A percentile compares a stretch with the other conserved stretches of the same genome.
Conservation (phyloP, 2,113 vertebrate species). For the Myotis lucifugus region DNA sequence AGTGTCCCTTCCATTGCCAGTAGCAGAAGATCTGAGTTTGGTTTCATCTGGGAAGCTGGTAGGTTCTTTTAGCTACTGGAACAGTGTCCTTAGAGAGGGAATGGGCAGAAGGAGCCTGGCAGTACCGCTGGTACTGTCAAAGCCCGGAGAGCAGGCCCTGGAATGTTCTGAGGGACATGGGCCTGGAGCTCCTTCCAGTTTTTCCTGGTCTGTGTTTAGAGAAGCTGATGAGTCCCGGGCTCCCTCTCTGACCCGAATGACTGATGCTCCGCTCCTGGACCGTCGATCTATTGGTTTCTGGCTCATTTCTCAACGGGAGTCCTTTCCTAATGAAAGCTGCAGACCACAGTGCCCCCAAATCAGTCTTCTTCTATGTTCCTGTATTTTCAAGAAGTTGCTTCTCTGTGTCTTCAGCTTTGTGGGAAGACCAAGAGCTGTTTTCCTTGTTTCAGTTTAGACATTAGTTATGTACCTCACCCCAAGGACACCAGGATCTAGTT, state of each 20-base stretch:
- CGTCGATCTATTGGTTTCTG: neutral
- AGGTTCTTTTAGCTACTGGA: neutral
- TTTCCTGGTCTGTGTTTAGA: neutral
- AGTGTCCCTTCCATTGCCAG: neutral
- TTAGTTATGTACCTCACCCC: neutral
- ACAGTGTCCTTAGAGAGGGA: neutral
- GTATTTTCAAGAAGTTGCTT: slow-evolving; percentile 33
- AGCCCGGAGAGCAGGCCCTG: neutral
- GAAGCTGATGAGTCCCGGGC: neutral
- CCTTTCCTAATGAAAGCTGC: slow-evolving; percentile 12
- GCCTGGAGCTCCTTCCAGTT: neutral
- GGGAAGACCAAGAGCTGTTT: neutral
- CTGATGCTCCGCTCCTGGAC: neutral
- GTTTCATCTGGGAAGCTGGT: neutral
- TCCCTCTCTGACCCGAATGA: neutral
- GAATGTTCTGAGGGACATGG: neutral
- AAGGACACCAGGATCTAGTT: neutral
- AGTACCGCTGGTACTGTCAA: neutral
- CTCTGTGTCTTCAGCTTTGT: neutral
- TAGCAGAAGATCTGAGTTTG: neutral
- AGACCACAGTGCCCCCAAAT: neutral
- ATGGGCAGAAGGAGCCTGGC: neutral
- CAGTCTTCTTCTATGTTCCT: neutral
- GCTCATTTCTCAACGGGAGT: neutral
- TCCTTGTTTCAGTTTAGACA: neutral